Percentiles rank a stretch among this genome's conserved stretches.
phyloP scores from a whole-genome alignment of 2,797 vertebrate genomes.

The Carduelis carduelis region DNA sequence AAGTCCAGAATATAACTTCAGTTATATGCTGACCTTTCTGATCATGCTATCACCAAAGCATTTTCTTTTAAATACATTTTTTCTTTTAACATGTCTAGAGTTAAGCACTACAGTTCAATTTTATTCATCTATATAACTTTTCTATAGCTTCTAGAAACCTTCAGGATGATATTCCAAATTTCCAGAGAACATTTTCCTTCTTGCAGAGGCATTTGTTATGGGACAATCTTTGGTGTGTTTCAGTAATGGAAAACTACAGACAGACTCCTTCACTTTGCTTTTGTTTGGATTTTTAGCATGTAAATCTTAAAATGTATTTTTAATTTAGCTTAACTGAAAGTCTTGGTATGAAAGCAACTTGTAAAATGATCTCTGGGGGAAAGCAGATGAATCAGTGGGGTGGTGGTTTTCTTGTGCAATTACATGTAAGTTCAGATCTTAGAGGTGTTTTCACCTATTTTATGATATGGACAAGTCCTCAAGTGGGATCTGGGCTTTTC shows the following conservation, averaged over 20 bases:
- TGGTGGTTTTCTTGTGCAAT: background rate
- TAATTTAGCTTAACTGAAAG: background rate
- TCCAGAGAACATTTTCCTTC: background rate
- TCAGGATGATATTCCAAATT: background rate
- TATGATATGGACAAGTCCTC: background rate
- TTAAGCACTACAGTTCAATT: background rate
- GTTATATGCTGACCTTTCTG: background rate
- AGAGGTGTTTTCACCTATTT: background rate
- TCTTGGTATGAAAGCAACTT: background rate
- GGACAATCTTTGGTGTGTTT: background rate
- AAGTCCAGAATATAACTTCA: background rate
- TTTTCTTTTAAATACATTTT: background rate
- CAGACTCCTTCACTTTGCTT: background rate
- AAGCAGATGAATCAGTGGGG: background rate
- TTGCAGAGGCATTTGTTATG: background rate
- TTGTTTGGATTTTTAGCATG: background rate
- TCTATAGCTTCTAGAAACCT: background rate
- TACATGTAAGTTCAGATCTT: background rate
- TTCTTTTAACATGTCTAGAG: background rate
- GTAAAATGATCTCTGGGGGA: background rate
- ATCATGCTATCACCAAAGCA: background rate
- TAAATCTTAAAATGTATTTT: conserved; percentile 30
- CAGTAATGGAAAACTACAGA: background rate
- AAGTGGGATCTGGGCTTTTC: background rate
- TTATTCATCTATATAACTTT: background rate